Percentiles rank a stretch among this genome's conserved stretches.
phyloP scores from a whole-genome alignment of 2,888 invertebrate genomes.

The Dyspetes luteomarginatus region DNA sequence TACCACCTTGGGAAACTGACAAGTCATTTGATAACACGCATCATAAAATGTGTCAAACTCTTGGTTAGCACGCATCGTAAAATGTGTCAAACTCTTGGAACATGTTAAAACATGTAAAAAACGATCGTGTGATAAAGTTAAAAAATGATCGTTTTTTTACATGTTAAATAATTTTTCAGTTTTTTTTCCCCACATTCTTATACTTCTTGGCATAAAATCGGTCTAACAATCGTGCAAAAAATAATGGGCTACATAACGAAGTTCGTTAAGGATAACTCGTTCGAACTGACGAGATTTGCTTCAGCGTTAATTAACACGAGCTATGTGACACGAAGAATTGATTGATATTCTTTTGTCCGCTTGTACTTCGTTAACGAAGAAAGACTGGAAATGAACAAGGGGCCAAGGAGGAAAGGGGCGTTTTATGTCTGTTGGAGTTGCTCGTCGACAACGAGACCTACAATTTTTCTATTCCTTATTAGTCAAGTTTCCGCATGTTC shows the following conservation, averaged over 20 bases:
- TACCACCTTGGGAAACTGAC: too few relatives aligned
- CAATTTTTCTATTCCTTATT: not conserved
- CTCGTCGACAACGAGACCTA: constrained; percentile 1
- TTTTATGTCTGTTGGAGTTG: not conserved
- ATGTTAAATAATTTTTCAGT: too few relatives aligned
- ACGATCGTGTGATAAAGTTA: too few relatives aligned
- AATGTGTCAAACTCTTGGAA: too few relatives aligned
- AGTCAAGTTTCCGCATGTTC: constrained; percentile 24
- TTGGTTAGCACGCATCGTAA: too few relatives aligned
- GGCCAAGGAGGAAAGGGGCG: not conserved
- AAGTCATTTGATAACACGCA: too few relatives aligned
- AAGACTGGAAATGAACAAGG: not conserved
- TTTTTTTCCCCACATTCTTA: not conserved
- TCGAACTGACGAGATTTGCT: not conserved
- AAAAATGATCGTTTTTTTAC: too few relatives aligned
- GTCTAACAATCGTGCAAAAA: constrained; percentile 11
- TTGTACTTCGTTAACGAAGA: not conserved
- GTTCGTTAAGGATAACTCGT: constrained; percentile 3
- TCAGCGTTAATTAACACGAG: constrained; percentile 26
- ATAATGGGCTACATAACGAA: not conserved
- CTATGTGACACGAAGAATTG: constrained; percentile 15
- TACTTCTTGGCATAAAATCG: not conserved
- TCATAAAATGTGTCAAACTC: too few relatives aligned
- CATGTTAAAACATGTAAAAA: too few relatives aligned
- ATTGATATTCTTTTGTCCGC: constrained; percentile 41